Evolutionary conservation across 2,113 vertebrate genomes (phyloP), one percentile per base, ranked within the genome.

Genomic region (Bubo scandiacus): DNA sequence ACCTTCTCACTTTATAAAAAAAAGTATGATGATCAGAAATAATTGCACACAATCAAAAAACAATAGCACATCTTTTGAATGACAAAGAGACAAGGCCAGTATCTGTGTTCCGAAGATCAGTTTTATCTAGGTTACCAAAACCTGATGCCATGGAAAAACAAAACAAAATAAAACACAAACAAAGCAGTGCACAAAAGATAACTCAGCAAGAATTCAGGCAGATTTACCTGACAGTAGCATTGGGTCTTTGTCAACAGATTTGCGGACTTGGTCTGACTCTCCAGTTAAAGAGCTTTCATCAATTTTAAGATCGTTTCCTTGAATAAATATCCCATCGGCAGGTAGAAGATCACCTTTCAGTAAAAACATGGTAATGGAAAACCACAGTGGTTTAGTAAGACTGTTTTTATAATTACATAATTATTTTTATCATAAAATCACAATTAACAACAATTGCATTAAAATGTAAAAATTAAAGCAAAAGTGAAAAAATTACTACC

Each of bases 281-380:
- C 99, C 99, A 0, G 99, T 99, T 97, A 99, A 98, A 73, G 99
- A 99, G 95, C 99, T 99, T 97, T 99, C 99, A 21, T 99, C 99
- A 30, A 99, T 99, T 97, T 99, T 99, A 90, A 99, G 97, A 95
- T 99, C 99, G 42, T 99, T 99, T 92, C 99, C 99, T 97, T 99
- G 99, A 97, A 99, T 99, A 97, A 99, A 98, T 83, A 99, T 96
- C 88, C 99, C 99, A 67, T 99, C 99, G 0, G 99, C 96, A 85
- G 99, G 99, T 49, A 99, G 99, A 25, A 99, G 99, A 97, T 99
- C 99, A 96, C 99, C 99, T 99, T 94, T 65, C 16, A 59, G 63
- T 40, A 54, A 91, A 87, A 88, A 74, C 16, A 80, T 3, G 5
- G 63, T 8, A 21, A 75, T 12, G n/a, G 36, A 78, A 78, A 96